Percentiles rank a stretch among this genome's conserved stretches.
Conservation (phyloP, 2,888 invertebrate genomes). For the Penaeus monodon region DNA sequence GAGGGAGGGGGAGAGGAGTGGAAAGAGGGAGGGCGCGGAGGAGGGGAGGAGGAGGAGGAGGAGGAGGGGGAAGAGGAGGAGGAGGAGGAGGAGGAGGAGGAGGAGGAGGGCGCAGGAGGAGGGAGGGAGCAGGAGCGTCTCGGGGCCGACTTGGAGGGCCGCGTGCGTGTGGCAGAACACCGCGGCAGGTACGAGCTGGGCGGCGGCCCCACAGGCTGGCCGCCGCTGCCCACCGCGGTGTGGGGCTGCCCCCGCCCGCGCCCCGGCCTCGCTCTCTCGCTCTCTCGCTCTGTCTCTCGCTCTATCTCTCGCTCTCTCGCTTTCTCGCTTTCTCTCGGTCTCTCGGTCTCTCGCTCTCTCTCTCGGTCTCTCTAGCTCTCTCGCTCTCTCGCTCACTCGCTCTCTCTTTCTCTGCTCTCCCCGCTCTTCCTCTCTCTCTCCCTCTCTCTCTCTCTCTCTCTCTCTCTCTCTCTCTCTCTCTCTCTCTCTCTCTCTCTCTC, state of each 20-base stretch:
- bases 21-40: background rate
- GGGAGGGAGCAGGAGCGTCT: background rate
- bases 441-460: background rate
- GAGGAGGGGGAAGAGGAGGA: background rate
- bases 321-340: background rate
- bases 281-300: background rate
- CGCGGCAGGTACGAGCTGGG: constrained; percentile 27
- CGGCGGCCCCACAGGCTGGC: constrained; percentile 8
- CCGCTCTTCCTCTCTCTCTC: no score
- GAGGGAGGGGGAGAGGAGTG: background rate
- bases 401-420: background rate
- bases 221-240: background rate
- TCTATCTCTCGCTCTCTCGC: background rate
- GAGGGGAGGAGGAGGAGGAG: background rate
- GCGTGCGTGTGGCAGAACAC: constrained; percentile 29
- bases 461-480: background rate
- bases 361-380: background rate
- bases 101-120: background rate
- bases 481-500: background rate
- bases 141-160: background rate
- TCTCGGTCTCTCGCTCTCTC: background rate
- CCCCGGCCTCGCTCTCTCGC: background rate
- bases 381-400: background rate
- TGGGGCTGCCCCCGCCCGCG: background rate
- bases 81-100: background rate